Base-by-base conservation (phyloP, 2,888 invertebrate species). In the Tipula unca region DNA sequence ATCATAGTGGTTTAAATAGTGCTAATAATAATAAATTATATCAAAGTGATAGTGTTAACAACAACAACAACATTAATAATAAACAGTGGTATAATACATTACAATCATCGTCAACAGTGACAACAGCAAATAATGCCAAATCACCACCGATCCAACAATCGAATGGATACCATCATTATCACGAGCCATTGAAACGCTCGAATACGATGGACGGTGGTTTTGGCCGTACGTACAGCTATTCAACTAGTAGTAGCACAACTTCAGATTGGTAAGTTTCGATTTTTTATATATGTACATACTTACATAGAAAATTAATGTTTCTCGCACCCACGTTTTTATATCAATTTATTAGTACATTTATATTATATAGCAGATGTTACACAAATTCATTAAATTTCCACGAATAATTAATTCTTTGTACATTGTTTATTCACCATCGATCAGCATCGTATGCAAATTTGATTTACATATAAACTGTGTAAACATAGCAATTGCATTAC, bases 141-240 rank as follows among this genome's bases (percentile, higher is more conserved):
- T 29, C 82, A 29, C 29, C 35, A 20, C 29, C 35, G 10, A 85
- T 85, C 13, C 29, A 29, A 29, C 82, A 87, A 86, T 14, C 87
- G 13, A 87, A 87, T 86, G 87, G 87, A 86, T 88, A 88, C 85
- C 87, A 87, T 85, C 87, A 88, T 39, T 88, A 88, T 86, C 87
- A 87, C 86, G 88, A 88, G 85, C 88, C 88, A 85, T 85, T 89
- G 36, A 88, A 88, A 86, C 87, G 89, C n/a, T 89, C 88, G 0
- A 89, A 89, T 85, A 89, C 89, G 1, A 87, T 89, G 87, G 88
- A 89, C 86, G 88, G 88, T 14, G 87, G 87, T 29, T 89, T 89
- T 86, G 88, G 88, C 54, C 87, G 88, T 14, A 29, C 13, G 14
- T 82, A 82, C n/a, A 82, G 48, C 17, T 54, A 54, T 54, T 54